Evolutionary conservation across 2,888 invertebrate genomes (phyloP).

Genomic region (Hipparchia semele): DNA sequence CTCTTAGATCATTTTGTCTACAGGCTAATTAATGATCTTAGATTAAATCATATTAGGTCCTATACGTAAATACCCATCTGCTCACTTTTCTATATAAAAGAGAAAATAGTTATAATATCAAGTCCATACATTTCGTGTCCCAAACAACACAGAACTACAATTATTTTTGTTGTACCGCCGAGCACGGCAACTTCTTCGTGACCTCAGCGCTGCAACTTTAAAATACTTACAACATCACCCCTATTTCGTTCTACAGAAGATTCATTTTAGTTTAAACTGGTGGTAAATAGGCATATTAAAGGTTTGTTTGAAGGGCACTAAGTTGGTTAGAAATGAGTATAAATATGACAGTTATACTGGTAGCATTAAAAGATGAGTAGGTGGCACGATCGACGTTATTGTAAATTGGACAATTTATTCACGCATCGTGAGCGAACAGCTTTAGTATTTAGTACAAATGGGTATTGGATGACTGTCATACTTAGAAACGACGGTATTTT

Average conservation of each 20-base stretch:
- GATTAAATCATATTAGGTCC: too few species aligned
- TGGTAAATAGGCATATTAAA: neutral
- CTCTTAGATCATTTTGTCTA: too few species aligned
- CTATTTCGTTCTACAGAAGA: neutral
- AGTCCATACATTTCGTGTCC: constrained; percentile 17
- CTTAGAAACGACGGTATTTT: neutral
- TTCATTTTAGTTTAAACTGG: constrained; percentile 3
- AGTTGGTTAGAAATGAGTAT: constrained; percentile 39
- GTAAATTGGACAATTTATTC: constrained; percentile 33
- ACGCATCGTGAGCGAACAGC: neutral
- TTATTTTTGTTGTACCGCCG: constrained; percentile 23
- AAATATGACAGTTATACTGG: constrained; percentile 42
- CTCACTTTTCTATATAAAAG: neutral
- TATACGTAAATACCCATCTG: too few species aligned
- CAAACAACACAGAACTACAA: constrained; percentile 16
- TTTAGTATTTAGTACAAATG: neutral
- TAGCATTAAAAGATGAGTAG: constrained; percentile 43
- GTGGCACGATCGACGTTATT: constrained; percentile 23
- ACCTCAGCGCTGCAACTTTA: neutral
- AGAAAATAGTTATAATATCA: neutral
- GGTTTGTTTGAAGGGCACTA: constrained; percentile 31
- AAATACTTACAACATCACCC: neutral
- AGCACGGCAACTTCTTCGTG: constrained; percentile 16
- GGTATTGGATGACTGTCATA: neutral
- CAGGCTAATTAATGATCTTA: too few species aligned